Base-by-base conservation (phyloP, 2,113 vertebrate genomes). In the Butastur rufipennis region DNA sequence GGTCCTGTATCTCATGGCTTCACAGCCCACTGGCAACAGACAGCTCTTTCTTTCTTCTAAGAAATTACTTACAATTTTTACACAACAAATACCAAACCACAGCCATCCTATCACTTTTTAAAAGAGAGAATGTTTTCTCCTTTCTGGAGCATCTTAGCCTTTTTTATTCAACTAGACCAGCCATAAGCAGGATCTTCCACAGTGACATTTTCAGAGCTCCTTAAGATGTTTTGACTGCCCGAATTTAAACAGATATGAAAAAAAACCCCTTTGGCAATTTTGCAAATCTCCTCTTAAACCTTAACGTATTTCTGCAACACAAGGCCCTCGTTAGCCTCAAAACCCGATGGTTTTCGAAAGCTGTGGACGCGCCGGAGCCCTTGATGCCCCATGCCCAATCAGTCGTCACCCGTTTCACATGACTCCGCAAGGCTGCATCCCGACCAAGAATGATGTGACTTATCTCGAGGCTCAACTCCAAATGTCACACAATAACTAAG, bases 181-280 rank as follows among this genome's bases (percentile, higher is more conserved):
- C 22, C 53, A 63, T 4, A 20, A 81, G 50, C 16, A 40, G 52
- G 45, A 71, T 86, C 59, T 50, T 67, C 67, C 70, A 89, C 61
- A 80, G 62, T 38, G 85, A 92, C 90, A 92, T 92, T 96, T 97
- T 91, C 94, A 95, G 74, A 97, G 77, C 73, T 88, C 65, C 86
- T 92, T 31, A 68, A 56, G 42, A 79, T 65, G 71, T 68, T 88
- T 67, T 86, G 75, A 82, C 45, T 66, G 68, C 80, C 67, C 3
- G 0, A 83, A 83, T 67, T 82, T 43, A 93, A 72, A 53, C 52
- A 77, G 80, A 43, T 45, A 74, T 1, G 3, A 1, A 45, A 66
- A 74, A 66, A 74, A 56, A 34, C 47, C 73, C 82, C 61, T 63
- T 31, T 58, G 48, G 78, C 63, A 89, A 81, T 70, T 85, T 80